These are phyloP conservation scores for Haliclona indistincta DNA, from an alignment of 37 sponge, comb jelly and placozoan species.

Conservation along the genomic window DNA sequence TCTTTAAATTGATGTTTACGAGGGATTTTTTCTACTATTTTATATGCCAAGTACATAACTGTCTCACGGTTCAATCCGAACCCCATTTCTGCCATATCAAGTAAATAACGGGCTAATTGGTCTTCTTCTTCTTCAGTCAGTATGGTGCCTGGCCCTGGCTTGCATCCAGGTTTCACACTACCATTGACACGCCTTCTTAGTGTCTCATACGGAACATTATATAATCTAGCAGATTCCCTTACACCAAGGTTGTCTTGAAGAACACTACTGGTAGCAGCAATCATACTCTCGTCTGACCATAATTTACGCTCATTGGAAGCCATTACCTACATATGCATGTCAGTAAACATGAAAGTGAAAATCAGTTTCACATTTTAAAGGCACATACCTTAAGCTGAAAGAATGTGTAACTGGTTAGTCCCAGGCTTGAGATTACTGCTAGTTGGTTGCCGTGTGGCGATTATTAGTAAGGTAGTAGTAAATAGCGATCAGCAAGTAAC, in stretches of 20 bases:
- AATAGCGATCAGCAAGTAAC: too few species aligned
- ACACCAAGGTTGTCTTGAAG: constrained; percentile 33
- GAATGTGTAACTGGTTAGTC: too few species aligned
- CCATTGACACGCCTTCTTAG: constrained; percentile 24
- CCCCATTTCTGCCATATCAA: constrained; percentile 16
- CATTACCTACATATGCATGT: too few species aligned
- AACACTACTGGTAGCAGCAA: constrained; percentile 27
- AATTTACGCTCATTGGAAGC: constrained; percentile 44
- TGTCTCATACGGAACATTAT: constrained; percentile 27
- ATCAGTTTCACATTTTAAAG: too few species aligned
- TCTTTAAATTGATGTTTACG: constrained; percentile 15
- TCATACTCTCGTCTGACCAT: constrained; percentile 45
- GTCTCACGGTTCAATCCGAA: constrained; percentile 7
- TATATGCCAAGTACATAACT: constrained; percentile 1
- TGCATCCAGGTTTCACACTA: constrained; percentile 5
- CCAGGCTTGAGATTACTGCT: too few species aligned
- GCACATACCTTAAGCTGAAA: too few species aligned
- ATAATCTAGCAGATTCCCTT: neutral
- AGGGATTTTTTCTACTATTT: constrained; percentile 4
- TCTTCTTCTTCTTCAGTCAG: constrained; percentile 19
- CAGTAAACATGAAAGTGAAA: too few species aligned
- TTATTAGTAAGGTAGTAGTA: too few species aligned
- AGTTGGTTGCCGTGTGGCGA: too few species aligned
- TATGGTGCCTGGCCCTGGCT: constrained; percentile 25
- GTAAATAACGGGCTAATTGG: neutral